phyloP scores from a whole-genome alignment of 2,113 vertebrate genomes.

The Pollachius pollachius region DNA sequence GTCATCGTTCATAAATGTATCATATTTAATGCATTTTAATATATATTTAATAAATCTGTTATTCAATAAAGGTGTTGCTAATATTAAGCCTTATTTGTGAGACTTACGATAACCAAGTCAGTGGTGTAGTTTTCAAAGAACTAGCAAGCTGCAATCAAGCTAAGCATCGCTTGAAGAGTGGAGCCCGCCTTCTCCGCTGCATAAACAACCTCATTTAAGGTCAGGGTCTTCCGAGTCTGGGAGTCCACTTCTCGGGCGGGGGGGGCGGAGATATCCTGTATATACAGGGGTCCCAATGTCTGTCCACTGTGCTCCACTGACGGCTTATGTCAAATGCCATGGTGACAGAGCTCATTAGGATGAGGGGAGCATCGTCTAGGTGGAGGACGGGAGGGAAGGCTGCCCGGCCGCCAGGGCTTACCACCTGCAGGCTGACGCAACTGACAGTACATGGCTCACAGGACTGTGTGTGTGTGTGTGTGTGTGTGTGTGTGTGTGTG shows the following conservation, averaged over 20 bases:
- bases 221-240: conserved; percentile 9
- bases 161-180: no score
- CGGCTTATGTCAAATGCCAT: conserved; percentile 76
- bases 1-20: no score
- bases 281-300: conserved; percentile 52
- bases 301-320: conserved; percentile 72
- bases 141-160: no score
- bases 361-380: conserved; percentile 62
- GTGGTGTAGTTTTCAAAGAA: no score
- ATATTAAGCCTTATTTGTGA: no score
- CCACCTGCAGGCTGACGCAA: conserved; percentile 12
- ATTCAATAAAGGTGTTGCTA: no score
- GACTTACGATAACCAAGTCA: no score
- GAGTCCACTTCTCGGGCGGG: conserved; percentile 2
- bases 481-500: conserved; percentile 9
- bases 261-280: conserved; percentile 34
- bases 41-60: no score
- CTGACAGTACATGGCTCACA: conserved; percentile 68
- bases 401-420: conserved; percentile 62
- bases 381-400: conserved; percentile 58
- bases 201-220: conserved; percentile 6
- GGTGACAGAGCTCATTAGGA: conserved; percentile 74
- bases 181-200: background rate
- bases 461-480: conserved; percentile 36
- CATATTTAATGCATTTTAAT: no score